Base-by-base conservation (phyloP, 1,140 invertebrate genomes). In the Drosophila repletoides region DNA sequence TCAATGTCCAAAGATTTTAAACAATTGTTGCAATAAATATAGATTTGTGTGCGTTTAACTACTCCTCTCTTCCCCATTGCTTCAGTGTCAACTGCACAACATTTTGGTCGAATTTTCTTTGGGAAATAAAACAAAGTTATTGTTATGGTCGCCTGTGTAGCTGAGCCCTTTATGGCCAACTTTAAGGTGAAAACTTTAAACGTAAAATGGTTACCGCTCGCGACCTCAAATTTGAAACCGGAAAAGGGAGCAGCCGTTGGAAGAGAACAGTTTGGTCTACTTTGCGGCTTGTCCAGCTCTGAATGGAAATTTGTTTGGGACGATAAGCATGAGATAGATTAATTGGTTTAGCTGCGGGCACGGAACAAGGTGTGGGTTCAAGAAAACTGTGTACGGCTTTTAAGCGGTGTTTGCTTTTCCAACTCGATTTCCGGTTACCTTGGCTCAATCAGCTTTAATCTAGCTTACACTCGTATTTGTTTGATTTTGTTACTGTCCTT, bases 401-500 rank as follows among this genome's bases (percentile, higher is more conserved):
- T 69, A 67, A 61, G 46, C 38, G 2, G 28, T 49, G 59, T 55
- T 43, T 46, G 21, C 33, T 53, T 45, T 56, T 51, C 51, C 48
- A 24, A 56, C 52, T 60, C 59, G 63, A 80, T 81, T 72, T 72
- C 66, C 61, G 67, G 51, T 22, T 55, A 33, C 59, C 56, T 49
- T 48, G 52, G 46, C 43, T 77, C 71, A 86, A 84, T 79, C 71
- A 64, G 61, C 60, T 74, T 79, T 56, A 86, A 75, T 68, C 71
- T 48, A 29, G 40, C 34, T 34, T 55, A 56, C 69, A 76, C 41
- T 36, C 12, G 15, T 40, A 56, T 55, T 64, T 64, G 34, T 43
- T 72, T 71, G 48, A 63, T 28, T 26, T 51, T 19, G 14, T 53
- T 31, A 41, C 45, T 9, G 3, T 61, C 77, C 69, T 73, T 69